These are phyloP conservation scores for Chiloscyllium punctatum DNA, from an alignment of 2,797 vertebrate genomes.

Conservation along the genomic window DNA sequence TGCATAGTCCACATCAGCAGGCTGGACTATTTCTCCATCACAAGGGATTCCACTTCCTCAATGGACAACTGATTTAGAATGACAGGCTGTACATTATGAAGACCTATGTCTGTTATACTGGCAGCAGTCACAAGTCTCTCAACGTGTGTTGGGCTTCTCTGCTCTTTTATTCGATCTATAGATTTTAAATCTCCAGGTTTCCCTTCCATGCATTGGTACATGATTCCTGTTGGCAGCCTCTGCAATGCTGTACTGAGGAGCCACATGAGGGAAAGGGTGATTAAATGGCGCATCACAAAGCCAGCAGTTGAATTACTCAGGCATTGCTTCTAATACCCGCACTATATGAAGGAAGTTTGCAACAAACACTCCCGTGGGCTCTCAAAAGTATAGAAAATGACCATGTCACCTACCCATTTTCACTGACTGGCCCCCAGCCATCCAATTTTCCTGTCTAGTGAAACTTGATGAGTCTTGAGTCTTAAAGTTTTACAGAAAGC, in stretches of 20 bases:
- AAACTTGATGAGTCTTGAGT: not conserved
- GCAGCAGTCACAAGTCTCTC: not conserved
- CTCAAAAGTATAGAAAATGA: not conserved
- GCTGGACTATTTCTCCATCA: not conserved
- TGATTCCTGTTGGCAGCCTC: not conserved
- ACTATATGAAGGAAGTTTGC: not conserved
- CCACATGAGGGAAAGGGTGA: not conserved
- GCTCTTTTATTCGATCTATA: not conserved
- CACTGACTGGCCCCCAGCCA: not conserved
- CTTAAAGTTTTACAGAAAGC: not conserved
- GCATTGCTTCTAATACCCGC: not conserved
- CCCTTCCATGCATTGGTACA: not conserved
- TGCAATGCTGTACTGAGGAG: not conserved
- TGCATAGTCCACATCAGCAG: not conserved
- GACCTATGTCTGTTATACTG: not conserved
- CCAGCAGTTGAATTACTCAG: not conserved
- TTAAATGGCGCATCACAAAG: not conserved
- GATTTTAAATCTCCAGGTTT: not conserved
- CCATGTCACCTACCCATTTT: not conserved
- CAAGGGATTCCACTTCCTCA: not conserved
- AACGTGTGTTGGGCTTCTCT: not conserved
- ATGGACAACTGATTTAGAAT: not conserved
- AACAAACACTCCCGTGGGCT: not conserved
- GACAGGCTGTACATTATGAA: not conserved
- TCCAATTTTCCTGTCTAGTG: not conserved